phyloP scores from a whole-genome alignment of 2,888 invertebrate genomes.

The Mythimna impura region DNA sequence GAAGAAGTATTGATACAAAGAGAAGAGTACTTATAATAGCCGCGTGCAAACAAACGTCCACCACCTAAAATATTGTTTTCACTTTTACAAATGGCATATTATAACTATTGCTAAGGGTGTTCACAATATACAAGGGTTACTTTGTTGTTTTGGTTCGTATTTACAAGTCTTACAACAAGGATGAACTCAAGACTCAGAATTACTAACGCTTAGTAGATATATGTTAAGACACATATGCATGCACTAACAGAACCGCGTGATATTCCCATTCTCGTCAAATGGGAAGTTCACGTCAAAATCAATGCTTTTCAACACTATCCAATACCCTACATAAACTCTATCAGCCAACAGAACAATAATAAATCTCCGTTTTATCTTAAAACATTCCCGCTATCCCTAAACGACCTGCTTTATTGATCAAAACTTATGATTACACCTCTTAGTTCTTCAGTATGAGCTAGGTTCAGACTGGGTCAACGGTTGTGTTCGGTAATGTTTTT shows the following conservation, averaged over 20 bases:
- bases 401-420: slow-evolving; percentile 41
- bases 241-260: slow-evolving; percentile 65
- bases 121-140: slow-evolving; percentile 73
- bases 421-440: slow-evolving; percentile 39
- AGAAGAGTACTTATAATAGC: slow-evolving; percentile 69
- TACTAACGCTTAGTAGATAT: slow-evolving; percentile 62
- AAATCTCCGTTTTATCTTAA: slow-evolving; percentile 55
- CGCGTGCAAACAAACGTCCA: slow-evolving; percentile 65
- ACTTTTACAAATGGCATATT: slow-evolving; percentile 74
- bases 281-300: slow-evolving; percentile 43
- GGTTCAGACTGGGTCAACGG: slow-evolving; percentile 33
- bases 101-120: slow-evolving; percentile 72
- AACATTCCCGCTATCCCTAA: slow-evolving; percentile 48
- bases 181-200: slow-evolving; percentile 63
- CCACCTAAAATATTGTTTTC: slow-evolving; percentile 65
- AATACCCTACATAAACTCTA: slow-evolving; percentile 60
- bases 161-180: slow-evolving; percentile 71
- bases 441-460: slow-evolving; percentile 15
- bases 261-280: slow-evolving; percentile 34
- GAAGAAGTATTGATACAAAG: slow-evolving; percentile 86
- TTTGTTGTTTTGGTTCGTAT: slow-evolving; percentile 69
- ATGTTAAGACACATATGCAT: slow-evolving; percentile 70
- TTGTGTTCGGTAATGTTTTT: slow-evolving; percentile 2
- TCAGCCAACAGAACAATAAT: slow-evolving; percentile 66
- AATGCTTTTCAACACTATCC: slow-evolving; percentile 56